Evolutionary conservation across 2,888 invertebrate species (phyloP).

Genomic region (Axea sp.): DNA sequence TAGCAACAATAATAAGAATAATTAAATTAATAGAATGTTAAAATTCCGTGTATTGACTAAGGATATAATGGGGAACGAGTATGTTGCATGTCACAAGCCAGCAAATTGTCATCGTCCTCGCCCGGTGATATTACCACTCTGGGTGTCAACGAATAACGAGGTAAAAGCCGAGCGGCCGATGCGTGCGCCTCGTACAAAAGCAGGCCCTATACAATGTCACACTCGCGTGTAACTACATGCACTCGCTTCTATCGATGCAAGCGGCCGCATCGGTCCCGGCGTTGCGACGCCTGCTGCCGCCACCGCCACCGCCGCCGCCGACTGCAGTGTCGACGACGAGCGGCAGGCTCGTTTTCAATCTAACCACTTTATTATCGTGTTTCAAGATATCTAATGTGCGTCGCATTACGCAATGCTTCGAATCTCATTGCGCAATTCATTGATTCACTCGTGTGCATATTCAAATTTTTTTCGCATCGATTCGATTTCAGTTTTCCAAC

Average conservation of each 20-base stretch:
- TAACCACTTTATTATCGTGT: slow-evolving; percentile 61
- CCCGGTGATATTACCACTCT: slow-evolving; percentile 33
- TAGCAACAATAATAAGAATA: slow-evolving; percentile 26
- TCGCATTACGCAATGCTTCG: slow-evolving; percentile 28
- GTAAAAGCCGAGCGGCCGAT: slow-evolving; percentile 47
- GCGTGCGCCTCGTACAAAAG: slow-evolving; percentile 48
- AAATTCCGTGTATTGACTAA: slow-evolving; percentile 26
- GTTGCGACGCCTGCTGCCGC: slow-evolving; percentile 37
- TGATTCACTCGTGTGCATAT: slow-evolving; percentile 30
- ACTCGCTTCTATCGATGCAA: slow-evolving; percentile 52
- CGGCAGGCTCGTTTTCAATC: slow-evolving; percentile 54
- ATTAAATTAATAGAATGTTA: slow-evolving; percentile 28
- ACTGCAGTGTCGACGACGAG: slow-evolving; percentile 6
- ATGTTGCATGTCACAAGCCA: slow-evolving; percentile 50
- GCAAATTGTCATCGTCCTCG: slow-evolving; percentile 57
- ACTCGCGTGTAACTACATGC: slow-evolving; percentile 42
- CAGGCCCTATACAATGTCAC: slow-evolving; percentile 48
- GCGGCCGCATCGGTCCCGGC: slow-evolving; percentile 38
- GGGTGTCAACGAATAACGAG: slow-evolving; percentile 59
- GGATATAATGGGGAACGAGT: slow-evolving; percentile 36
- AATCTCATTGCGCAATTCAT: slow-evolving; percentile 48
- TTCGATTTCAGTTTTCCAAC: slow-evolving; percentile 17
- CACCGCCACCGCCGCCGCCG: slow-evolving; percentile 15
- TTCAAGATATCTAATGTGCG: slow-evolving; percentile 60
- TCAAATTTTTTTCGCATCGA: slow-evolving; percentile 8